Percentiles rank a stretch among this genome's conserved stretches.
phyloP scores from a whole-genome alignment of 2,113 vertebrate genomes.

The Turdus rufiventris region DNA sequence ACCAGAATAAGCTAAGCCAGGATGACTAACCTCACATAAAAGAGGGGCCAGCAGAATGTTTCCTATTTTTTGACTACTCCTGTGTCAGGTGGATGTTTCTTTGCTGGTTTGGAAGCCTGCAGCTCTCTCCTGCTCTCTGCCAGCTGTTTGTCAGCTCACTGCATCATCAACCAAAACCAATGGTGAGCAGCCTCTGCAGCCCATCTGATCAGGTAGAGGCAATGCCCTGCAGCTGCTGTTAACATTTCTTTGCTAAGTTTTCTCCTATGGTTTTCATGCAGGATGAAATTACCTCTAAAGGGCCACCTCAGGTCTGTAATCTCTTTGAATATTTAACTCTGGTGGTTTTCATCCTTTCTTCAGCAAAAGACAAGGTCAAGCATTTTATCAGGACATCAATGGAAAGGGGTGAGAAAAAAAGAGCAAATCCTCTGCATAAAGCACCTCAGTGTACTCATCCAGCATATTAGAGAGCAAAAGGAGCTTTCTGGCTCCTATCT shows the following conservation, averaged over 20 bases:
- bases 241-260: neutral
- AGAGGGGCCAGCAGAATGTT: constrained; percentile 61
- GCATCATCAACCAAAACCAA: constrained; percentile 67
- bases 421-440: neutral
- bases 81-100: constrained; percentile 55
- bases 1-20: constrained; percentile 64
- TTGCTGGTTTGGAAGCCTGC: constrained; percentile 61
- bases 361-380: neutral
- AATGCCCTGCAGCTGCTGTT: neutral
- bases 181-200: neutral
- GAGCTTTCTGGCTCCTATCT: constrained; percentile 49
- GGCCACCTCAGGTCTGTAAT: neutral
- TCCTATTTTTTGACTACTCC: constrained; percentile 50
- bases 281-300: neutral
- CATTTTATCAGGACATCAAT: neutral
- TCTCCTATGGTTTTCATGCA: neutral
- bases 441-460: neutral
- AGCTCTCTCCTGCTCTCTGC: constrained; percentile 70
- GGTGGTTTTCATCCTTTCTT: neutral
- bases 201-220: neutral
- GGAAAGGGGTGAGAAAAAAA: neutral
- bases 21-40: constrained; percentile 38
- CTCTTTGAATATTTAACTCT: neutral
- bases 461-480: neutral
- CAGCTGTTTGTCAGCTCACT: constrained; percentile 67